phyloP scores from a whole-genome alignment of 2,113 vertebrate genomes.

The Pteropus alecto region DNA sequence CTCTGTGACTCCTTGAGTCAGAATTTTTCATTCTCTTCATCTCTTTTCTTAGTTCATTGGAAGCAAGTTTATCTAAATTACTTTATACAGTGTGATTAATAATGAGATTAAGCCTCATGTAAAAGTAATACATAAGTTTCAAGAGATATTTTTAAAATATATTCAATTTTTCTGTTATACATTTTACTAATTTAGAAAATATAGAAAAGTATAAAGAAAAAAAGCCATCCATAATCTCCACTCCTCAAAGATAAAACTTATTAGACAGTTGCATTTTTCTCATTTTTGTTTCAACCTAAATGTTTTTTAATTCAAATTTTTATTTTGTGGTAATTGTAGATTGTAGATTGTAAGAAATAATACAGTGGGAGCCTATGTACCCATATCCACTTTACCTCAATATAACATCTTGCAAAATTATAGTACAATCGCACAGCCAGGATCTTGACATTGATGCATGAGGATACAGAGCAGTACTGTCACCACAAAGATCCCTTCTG shows the following conservation, averaged over 20 bases:
- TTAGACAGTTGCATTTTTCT: neutral
- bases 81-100: neutral
- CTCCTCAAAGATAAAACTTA: neutral
- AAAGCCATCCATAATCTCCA: neutral
- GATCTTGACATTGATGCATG: neutral
- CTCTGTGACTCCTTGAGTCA: neutral
- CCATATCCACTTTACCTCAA: neutral
- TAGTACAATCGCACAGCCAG: neutral
- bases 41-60: neutral
- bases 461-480: neutral
- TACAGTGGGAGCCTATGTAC: neutral
- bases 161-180: neutral
- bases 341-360: neutral
- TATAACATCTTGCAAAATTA: neutral
- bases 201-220: neutral
- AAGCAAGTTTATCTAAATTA: neutral
- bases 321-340: neutral
- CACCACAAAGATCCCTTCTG: no score
- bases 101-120: neutral
- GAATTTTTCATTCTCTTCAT: neutral
- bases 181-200: neutral
- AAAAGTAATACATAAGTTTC: neutral
- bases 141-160: neutral
- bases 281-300: neutral
- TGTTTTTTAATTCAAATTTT: neutral